These are phyloP conservation scores for Trichoplusia ni DNA, from an alignment of 1,140 invertebrate species.

Conservation along the genomic window DNA sequence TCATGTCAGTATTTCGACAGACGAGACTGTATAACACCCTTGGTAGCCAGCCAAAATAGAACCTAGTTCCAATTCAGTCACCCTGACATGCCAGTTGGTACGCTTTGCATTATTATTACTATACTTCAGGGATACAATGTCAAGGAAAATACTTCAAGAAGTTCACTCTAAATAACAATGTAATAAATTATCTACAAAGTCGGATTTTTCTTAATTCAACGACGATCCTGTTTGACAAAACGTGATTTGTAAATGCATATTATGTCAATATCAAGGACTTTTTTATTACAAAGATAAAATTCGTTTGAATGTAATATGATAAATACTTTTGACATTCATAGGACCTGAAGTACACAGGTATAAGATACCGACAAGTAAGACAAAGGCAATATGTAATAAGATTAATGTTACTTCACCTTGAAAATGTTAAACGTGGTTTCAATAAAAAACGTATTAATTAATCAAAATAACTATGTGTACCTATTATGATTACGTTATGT, in stretches of 20 bases:
- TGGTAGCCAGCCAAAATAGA: not conserved
- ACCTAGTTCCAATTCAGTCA: not conserved
- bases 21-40: not conserved
- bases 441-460: conserved; percentile 18
- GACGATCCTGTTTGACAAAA: too few relatives aligned
- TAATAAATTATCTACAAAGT: too few relatives aligned
- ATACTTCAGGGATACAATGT: not conserved
- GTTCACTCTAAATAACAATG: too few relatives aligned
- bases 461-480: conserved; percentile 1
- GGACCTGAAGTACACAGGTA: too few relatives aligned
- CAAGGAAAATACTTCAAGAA: not conserved
- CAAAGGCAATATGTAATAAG: too few relatives aligned
- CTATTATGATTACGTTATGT: conserved; percentile 31
- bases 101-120: not conserved
- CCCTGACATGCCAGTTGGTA: conserved; percentile 1
- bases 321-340: too few relatives aligned
- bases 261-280: too few relatives aligned
- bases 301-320: too few relatives aligned
- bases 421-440: not conserved
- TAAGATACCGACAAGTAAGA: too few relatives aligned
- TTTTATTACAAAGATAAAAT: too few relatives aligned
- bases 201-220: too few relatives aligned
- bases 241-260: too few relatives aligned
- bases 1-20: not conserved
- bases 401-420: conserved; percentile 5